Conservation (phyloP, 2,888 invertebrate species). For the Drosophila diplacantha region DNA sequence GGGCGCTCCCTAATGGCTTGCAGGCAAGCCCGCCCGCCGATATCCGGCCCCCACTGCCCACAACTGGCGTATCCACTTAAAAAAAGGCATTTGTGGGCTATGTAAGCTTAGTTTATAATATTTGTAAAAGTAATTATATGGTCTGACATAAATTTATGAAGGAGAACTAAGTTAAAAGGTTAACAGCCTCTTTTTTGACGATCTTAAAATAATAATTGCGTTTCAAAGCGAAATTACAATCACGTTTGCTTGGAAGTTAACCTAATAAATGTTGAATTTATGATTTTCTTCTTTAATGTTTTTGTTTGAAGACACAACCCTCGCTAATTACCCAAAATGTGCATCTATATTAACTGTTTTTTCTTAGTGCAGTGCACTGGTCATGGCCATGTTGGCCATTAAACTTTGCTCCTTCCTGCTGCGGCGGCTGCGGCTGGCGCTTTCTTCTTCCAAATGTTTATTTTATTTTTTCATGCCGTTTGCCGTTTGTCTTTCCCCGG, state of each 20-base stretch:
- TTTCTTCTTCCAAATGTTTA: constrained; percentile 56
- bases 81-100: background rate
- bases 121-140: background rate
- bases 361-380: constrained; percentile 35
- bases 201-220: background rate
- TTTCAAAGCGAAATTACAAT: background rate
- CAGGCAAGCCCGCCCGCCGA: constrained; percentile 37
- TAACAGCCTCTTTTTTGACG: background rate
- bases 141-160: background rate
- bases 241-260: background rate
- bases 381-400: constrained; percentile 61
- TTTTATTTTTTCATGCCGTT: constrained; percentile 42
- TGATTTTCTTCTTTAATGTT: background rate
- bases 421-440: constrained; percentile 35
- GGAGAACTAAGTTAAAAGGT: background rate
- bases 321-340: background rate
- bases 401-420: constrained; percentile 46
- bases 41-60: constrained; percentile 11
- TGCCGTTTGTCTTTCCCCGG: constrained; percentile 47
- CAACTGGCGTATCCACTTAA: constrained; percentile 4
- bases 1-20: constrained; percentile 55
- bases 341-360: background rate
- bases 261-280: background rate
- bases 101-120: background rate
- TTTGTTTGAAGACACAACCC: background rate